These are phyloP conservation scores for Apotomis capreana DNA, from an alignment of 2,888 invertebrate genomes.

Conservation along the genomic window DNA sequence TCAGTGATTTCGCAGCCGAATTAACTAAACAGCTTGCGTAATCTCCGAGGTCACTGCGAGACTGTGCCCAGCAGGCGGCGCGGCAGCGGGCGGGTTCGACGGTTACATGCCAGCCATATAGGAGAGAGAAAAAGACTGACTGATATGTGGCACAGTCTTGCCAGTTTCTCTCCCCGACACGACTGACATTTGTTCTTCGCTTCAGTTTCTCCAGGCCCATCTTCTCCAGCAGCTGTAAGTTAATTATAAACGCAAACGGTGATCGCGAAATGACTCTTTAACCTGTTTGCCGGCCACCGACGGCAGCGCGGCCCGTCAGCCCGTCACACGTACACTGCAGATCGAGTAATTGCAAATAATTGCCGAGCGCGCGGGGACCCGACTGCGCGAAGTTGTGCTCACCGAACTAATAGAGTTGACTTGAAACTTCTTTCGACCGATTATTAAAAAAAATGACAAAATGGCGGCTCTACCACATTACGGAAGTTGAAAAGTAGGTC, in stretches of 20 bases:
- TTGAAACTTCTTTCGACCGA: constrained; percentile 44
- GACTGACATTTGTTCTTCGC: constrained; percentile 64
- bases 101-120: constrained; percentile 84
- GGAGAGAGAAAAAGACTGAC: constrained; percentile 93
- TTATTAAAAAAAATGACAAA: constrained; percentile 58
- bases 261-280: constrained; percentile 36
- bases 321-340: constrained; percentile 4
- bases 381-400: constrained; percentile 49
- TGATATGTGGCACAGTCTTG: constrained; percentile 83
- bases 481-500: constrained; percentile 80
- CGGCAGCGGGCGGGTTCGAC: constrained; percentile 48
- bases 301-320: not conserved
- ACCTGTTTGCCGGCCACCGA: constrained; percentile 6
- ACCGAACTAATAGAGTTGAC: constrained; percentile 42
- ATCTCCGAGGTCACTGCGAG: constrained; percentile 80
- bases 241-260: constrained; percentile 50
- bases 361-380: constrained; percentile 45
- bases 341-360: constrained; percentile 50
- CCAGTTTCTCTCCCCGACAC: constrained; percentile 87
- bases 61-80: constrained; percentile 56
- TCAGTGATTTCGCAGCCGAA: constrained; percentile 80
- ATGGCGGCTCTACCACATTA: constrained; percentile 69
- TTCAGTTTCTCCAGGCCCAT: constrained; percentile 51
- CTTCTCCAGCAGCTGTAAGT: constrained; percentile 58
- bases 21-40: constrained; percentile 75